A percentile compares a stretch with the other conserved stretches of the same genome.
These are phyloP conservation scores for Polyergus mexicanus DNA, from an alignment of 1,140 invertebrate genomes.

Conservation along the genomic window DNA sequence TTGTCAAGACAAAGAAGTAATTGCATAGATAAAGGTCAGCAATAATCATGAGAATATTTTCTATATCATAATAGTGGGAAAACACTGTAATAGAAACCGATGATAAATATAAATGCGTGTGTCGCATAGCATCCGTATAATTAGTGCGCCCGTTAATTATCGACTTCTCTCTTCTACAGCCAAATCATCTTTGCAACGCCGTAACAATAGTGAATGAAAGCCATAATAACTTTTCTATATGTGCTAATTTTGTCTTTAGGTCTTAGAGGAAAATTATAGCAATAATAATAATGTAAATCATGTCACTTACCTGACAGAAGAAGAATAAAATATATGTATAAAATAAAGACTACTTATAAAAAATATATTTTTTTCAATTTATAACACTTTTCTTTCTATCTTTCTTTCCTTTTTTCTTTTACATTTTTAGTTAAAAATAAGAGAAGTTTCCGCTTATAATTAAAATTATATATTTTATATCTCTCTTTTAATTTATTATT, in stretches of 20 bases:
- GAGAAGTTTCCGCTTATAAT: neutral
- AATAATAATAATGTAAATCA: conserved; percentile 1
- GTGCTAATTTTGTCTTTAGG: no score
- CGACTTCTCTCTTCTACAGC: neutral
- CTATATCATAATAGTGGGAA: conserved; percentile 67
- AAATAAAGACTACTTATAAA: neutral
- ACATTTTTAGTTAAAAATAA: no score
- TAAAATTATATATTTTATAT: conserved; percentile 2
- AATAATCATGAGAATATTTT: conserved; percentile 68
- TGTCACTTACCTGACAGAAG: neutral
- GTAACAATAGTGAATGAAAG: neutral
- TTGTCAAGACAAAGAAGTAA: conserved; percentile 60
- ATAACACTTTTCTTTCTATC: neutral
- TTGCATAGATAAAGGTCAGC: conserved; percentile 66
- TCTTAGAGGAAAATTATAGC: conserved; percentile 10
- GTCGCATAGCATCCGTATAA: conserved; percentile 43
- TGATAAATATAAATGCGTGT: conserved; percentile 47
- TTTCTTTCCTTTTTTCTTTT: no score
- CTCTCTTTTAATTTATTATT: neutral
- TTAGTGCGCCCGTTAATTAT: conserved; percentile 39
- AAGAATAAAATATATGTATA: neutral
- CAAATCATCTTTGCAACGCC: neutral
- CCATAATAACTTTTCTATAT: neutral
- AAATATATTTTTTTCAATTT: neutral
- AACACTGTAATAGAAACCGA: conserved; percentile 32